Base-by-base conservation (phyloP, 2,888 invertebrate genomes). In the Dryocosmus kuriphilus region DNA sequence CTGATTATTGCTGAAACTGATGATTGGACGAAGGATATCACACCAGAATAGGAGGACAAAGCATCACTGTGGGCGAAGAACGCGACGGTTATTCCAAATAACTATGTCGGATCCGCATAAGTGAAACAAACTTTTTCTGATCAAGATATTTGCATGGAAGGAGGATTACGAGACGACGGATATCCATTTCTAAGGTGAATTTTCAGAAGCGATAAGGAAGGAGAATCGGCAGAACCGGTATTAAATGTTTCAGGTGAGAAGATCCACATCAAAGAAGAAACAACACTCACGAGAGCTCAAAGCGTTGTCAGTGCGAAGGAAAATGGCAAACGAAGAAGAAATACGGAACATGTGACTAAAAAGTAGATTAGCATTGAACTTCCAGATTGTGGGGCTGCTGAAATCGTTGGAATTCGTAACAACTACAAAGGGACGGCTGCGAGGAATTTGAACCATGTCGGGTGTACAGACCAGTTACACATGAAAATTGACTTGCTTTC, bases 401-500 rank as follows among this genome's bases (percentile, higher is more conserved):
- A 60, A 41, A n/a, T 79, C 8, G 9, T 76, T 22, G 41, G 30
- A 14, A 5, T 74, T 6, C 14, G 74, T 4, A 77, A 74, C 16
- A 24, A 71, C 14, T 76, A 46, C 38, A 46, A 38, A n/a, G 51
- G n/a, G 2, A 0, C 19, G 6, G 51, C 19, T 1, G 51, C n/a
- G n/a, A n/a, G 51, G 11, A 38, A 38, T 38, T 11, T 51, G 1
- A n/a, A n/a, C n/a, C 19, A n/a, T 19, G 51, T 51, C 5, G 51
- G n/a, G 19, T 51, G 19, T 9, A 81, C 82, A n/a, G 63, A 80
- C 41, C 63, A 60, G 41, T 67, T 80, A 8, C 77, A 83, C 67
- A 84, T 87, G 79, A 77, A 82, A 41, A 88, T 87, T 19, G 78
- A 80, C n/a, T 74, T 88, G 9, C 61, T 46, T 19, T 46, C 61